Evolutionary conservation across 2,113 vertebrate species (phyloP).

Genomic region (Eleginops maclovinus): DNA sequence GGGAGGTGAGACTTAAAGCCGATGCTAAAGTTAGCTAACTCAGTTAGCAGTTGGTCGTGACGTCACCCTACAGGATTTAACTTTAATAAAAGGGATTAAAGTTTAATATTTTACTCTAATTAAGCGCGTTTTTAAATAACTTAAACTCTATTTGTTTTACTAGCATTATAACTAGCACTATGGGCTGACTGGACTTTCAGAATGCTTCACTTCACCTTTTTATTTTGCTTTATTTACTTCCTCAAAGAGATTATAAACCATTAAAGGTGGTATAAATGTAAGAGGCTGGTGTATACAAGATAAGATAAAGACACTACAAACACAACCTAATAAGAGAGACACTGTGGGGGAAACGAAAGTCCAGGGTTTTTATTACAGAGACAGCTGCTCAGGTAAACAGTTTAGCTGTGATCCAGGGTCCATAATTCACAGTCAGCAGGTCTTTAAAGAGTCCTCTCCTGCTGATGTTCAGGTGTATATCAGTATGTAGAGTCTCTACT

Average conservation of each 20-base stretch:
- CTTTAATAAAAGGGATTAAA: not conserved
- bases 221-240: not conserved
- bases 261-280: not conserved
- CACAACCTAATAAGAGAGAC: not conserved
- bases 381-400: too few species aligned
- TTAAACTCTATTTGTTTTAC: not conserved
- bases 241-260: not conserved
- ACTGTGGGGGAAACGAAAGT: not conserved
- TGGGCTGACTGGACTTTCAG: not conserved
- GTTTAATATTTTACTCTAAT: not conserved
- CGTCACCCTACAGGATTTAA: not conserved
- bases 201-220: not conserved
- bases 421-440: too few species aligned
- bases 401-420: too few species aligned
- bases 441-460: too few species aligned
- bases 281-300: too few species aligned
- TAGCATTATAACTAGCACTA: accelerated
- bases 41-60: constrained; percentile 34
- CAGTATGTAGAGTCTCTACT: too few species aligned
- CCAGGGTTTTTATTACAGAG: too few species aligned
- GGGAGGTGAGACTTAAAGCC: constrained; percentile 4
- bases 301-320: too few species aligned
- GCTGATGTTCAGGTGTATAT: too few species aligned
- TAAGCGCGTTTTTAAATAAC: not conserved
- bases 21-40: constrained; percentile 26